Base-by-base conservation (phyloP, 2,888 invertebrate species). In the Cryptosula pallasiana region DNA sequence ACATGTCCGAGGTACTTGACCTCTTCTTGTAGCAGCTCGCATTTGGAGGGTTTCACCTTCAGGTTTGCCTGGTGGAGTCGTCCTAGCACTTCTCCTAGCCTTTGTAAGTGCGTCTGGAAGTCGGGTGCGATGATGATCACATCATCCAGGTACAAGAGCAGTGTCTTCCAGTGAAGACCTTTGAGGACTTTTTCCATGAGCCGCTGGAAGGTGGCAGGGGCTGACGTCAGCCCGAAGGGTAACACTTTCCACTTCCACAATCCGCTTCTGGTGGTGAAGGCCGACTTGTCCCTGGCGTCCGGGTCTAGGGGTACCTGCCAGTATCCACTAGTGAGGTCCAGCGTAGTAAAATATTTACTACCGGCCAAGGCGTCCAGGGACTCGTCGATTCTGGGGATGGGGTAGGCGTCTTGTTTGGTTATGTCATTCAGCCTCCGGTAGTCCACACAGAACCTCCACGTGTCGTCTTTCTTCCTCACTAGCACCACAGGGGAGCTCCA, bases 11-110 rank as follows among this genome's bases (percentile, higher is more conserved):
- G 23, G 27, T 58, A 73, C 20, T 73, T 54, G 5, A 73, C 36
- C 29, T 35, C 5, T 27, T n/a, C n/a, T 25, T 36, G 63, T 35
- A 69, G 25, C 16, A 76, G 73, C n/a, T 32, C 25, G 71, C 78
- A 78, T 72, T 79, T 79, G 27, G 69, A 73, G 1, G 75, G 74
- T 69, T 77, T 75, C 5, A 79, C 35, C 45, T 73, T 77, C 35
- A 80, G 45, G 5, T 20, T 20, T 13, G 45, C 45, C 20, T 20
- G 9, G 20, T 73, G 29, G 16, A 78, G 72, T n/a, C 75, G 69
- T 20, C 71, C 45, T 25, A 78, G 73, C 13, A 78, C 76, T 20
- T 32, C 27, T 35, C 57, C 9, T 0, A 79, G 3, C 27, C 29
- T 3, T 69, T 27, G 25, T 74, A 73, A 23, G 55, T 69, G 29